These are phyloP conservation scores for Sympetrum striolatum DNA, from an alignment of 2,888 invertebrate species.

Conservation along the genomic window DNA sequence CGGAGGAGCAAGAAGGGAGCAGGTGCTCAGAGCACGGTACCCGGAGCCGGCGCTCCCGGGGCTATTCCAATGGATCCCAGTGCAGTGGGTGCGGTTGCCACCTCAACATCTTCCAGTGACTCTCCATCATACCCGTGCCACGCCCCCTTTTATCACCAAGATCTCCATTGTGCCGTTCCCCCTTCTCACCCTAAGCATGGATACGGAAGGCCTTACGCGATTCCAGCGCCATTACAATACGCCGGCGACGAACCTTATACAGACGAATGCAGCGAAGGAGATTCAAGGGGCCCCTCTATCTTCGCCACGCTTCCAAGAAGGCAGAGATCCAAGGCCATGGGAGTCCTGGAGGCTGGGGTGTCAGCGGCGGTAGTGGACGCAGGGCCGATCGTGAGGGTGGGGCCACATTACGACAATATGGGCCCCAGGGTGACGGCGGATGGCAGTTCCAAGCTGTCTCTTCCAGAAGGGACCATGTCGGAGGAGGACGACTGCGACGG, in stretches of 20 bases:
- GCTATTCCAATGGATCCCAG: background rate
- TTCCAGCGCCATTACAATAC: background rate
- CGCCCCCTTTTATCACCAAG: conserved; percentile 32
- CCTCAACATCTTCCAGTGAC: background rate
- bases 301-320: conserved; percentile 61
- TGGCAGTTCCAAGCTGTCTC: conserved; percentile 86
- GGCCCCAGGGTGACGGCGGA: conserved; percentile 88
- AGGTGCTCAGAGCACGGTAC: conserved; percentile 60
- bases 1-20: conserved; percentile 60
- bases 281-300: conserved; percentile 52
- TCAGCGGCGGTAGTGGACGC: conserved; percentile 75
- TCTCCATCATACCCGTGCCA: background rate
- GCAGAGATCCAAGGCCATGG: conserved; percentile 69
- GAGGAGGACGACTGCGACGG: conserved; percentile 48
- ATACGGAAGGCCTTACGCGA: background rate
- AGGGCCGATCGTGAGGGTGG: conserved; percentile 55
- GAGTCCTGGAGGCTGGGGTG: conserved; percentile 74
- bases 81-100: background rate
- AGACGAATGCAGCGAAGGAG: background rate
- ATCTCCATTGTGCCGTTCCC: background rate
- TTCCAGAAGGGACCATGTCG: conserved; percentile 55
- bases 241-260: background rate
- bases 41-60: conserved; percentile 52
- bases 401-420: conserved; percentile 86
- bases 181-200: conserved; percentile 14